These are phyloP conservation scores for Cyclina sinensis DNA, from an alignment of 1,140 invertebrate genomes.

Conservation along the genomic window DNA sequence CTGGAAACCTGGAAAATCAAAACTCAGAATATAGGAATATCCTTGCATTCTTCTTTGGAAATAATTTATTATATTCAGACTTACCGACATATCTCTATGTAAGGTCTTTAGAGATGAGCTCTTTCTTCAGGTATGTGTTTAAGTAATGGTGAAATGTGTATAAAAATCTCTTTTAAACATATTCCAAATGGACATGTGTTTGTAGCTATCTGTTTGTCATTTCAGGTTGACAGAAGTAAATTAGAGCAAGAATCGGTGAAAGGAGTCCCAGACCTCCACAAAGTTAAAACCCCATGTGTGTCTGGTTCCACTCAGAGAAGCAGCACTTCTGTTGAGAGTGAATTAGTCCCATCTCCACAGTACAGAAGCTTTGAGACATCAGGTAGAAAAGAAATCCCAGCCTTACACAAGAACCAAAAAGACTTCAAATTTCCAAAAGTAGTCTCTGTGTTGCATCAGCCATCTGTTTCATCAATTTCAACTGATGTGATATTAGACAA, in stretches of 20 bases:
- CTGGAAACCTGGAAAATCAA: no score
- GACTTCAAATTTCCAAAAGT: background rate
- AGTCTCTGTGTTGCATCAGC: background rate
- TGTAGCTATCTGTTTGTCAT: background rate
- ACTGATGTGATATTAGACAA: background rate
- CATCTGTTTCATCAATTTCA: background rate
- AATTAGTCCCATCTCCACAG: background rate
- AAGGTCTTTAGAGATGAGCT: no score
- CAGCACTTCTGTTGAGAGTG: background rate
- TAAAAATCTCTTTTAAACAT: no score
- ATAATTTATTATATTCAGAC: no score
- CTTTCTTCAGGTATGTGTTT: no score
- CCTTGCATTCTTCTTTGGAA: no score
- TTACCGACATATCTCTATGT: no score
- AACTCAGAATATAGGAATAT: no score
- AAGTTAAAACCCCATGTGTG: background rate
- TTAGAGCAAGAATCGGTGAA: background rate
- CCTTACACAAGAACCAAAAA: background rate
- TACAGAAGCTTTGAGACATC: background rate
- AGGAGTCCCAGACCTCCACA: no score
- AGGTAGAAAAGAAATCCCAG: background rate
- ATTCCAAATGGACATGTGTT: no score
- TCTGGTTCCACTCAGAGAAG: background rate
- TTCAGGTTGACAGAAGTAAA: background rate
- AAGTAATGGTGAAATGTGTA: no score